These are phyloP conservation scores for Nesospiza acunhae DNA, from an alignment of 2,113 vertebrate species.

Conservation along the genomic window DNA sequence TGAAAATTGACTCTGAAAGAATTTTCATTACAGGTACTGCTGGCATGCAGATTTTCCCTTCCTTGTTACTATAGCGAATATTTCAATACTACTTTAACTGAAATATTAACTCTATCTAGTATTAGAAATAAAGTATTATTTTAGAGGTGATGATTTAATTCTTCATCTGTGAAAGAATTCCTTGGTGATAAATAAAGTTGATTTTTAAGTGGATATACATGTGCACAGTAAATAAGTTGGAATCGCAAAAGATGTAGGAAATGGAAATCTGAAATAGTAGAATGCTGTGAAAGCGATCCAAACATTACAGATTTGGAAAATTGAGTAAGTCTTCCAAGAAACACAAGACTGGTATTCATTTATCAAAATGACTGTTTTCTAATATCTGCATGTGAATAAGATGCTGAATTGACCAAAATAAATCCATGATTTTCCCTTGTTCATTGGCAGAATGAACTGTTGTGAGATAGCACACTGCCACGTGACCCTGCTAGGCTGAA, in stretches of 20 bases:
- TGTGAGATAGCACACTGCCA: neutral
- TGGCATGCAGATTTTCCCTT: conserved; percentile 46
- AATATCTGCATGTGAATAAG: neutral
- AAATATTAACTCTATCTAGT: conserved; percentile 55
- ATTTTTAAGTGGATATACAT: conserved; percentile 24
- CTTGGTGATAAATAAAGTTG: conserved; percentile 47
- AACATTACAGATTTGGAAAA: neutral
- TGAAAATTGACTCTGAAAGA: conserved; percentile 26
- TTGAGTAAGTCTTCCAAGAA: conserved; percentile 35
- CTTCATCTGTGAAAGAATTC: conserved; percentile 51
- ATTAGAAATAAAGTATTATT: conserved; percentile 60
- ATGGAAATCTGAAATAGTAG: neutral
- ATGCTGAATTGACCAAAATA: conserved; percentile 15
- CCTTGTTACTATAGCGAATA: conserved; percentile 39
- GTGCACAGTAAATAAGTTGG: conserved; percentile 16
- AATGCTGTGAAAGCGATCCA: neutral
- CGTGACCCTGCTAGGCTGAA: neutral
- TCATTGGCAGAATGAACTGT: neutral
- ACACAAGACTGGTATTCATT: neutral
- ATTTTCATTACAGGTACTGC: conserved; percentile 58
- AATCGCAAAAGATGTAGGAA: neutral
- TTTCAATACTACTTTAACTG: conserved; percentile 33
- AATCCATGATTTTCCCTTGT: neutral
- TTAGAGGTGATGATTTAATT: conserved; percentile 48
- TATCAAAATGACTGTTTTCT: neutral